Percentiles rank a stretch among this genome's conserved stretches.
phyloP scores from a whole-genome alignment of 2,888 invertebrate genomes.

The Nephrotoma appendiculata region DNA sequence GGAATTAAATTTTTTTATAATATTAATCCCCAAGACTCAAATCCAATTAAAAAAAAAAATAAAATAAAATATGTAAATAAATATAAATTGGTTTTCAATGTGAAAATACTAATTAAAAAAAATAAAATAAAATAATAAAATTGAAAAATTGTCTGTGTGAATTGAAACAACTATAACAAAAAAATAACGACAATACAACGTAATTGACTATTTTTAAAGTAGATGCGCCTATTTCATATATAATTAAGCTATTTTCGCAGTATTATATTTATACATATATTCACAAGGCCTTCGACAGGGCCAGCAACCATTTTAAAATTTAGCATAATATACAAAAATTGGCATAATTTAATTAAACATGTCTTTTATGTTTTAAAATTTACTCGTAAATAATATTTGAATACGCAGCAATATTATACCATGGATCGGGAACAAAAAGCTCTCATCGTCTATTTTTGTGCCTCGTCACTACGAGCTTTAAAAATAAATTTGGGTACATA shows the following conservation, averaged over 20 bases:
- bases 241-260: neutral
- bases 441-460: neutral
- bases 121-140: neutral
- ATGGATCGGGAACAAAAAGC: neutral
- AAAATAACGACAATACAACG: neutral
- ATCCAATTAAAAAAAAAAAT: neutral
- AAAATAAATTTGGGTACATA: neutral
- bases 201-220: neutral
- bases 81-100: neutral
- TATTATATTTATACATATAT: neutral
- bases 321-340: neutral
- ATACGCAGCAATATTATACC: neutral
- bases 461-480: neutral
- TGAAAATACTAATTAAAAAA: neutral
- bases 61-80: neutral
- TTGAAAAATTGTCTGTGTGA: neutral
- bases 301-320: neutral
- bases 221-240: neutral
- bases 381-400: neutral
- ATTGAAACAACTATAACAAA: neutral
- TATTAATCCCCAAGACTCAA: neutral
- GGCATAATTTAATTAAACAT: neutral
- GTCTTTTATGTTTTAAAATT: neutral
- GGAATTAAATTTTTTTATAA: neutral
- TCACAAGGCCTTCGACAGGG: neutral